phyloP scores from a whole-genome alignment of 2,888 invertebrate genomes.

The Sinelater perroti region DNA sequence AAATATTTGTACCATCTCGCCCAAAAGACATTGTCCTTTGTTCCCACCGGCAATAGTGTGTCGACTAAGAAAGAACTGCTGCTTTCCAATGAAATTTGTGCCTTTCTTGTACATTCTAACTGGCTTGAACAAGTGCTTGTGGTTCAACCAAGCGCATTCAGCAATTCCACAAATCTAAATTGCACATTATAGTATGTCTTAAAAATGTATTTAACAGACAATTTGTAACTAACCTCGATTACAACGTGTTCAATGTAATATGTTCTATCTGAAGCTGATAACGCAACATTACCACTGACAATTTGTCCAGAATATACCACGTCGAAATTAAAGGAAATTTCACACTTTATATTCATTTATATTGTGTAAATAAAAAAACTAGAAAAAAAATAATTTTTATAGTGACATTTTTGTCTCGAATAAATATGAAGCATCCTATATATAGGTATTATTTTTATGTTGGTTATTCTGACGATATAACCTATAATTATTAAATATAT shows the following conservation, averaged over 20 bases:
- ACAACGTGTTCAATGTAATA: constrained; percentile 34
- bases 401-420: too few relatives aligned
- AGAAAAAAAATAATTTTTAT: too few relatives aligned
- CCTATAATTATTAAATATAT: background rate
- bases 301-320: constrained; percentile 37
- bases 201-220: background rate
- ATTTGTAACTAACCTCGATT: constrained; percentile 40
- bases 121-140: constrained; percentile 32
- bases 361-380: background rate
- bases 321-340: constrained; percentile 33
- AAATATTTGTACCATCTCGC: constrained; percentile 22
- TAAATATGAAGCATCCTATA: too few relatives aligned
- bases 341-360: constrained; percentile 7
- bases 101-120: constrained; percentile 33
- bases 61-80: constrained; percentile 45
- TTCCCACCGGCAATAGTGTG: constrained; percentile 43
- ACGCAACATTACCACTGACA: constrained; percentile 34
- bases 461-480: background rate
- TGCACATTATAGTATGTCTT: background rate
- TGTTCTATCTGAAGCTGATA: background rate
- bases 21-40: constrained; percentile 9
- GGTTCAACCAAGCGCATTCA: constrained; percentile 40
- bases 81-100: constrained; percentile 37
- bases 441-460: background rate
- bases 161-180: constrained; percentile 44